Percentiles rank a stretch among this genome's conserved stretches.
These are phyloP conservation scores for Nycteola revayana DNA, from an alignment of 2,888 invertebrate species.

Conservation along the genomic window DNA sequence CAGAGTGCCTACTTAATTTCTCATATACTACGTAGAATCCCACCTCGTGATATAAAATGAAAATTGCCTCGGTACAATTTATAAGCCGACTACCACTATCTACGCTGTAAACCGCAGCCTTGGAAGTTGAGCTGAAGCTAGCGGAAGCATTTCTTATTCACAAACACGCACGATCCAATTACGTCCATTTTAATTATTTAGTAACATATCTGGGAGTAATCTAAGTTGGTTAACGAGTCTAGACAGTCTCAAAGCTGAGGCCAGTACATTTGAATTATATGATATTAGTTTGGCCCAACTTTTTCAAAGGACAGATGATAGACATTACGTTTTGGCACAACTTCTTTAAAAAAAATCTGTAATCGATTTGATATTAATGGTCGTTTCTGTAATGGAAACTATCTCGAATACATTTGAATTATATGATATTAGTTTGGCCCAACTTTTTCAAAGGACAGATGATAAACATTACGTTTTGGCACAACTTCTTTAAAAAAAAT, in stretches of 20 bases:
- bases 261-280: background rate
- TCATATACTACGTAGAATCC: constrained; percentile 25
- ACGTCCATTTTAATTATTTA: constrained; percentile 50
- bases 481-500: too few species aligned
- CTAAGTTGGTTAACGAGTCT: constrained; percentile 26
- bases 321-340: too few species aligned
- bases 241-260: background rate
- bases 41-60: constrained; percentile 33
- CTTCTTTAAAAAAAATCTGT: too few species aligned
- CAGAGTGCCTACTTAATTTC: constrained; percentile 34
- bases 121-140: constrained; percentile 35
- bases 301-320: too few species aligned
- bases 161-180: constrained; percentile 57
- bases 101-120: constrained; percentile 32
- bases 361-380: constrained; percentile 13
- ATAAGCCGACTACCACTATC: constrained; percentile 32
- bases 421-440: background rate
- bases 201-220: constrained; percentile 33
- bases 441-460: too few species aligned
- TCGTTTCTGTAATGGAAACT: constrained; percentile 5
- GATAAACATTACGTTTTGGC: too few species aligned
- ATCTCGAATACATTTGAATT: constrained; percentile 3
- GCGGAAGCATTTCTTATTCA: constrained; percentile 54
- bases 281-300: background rate
- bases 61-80: constrained; percentile 39